Base-by-base conservation (phyloP, 2,888 invertebrate genomes). In the Acleris holmiana region DNA sequence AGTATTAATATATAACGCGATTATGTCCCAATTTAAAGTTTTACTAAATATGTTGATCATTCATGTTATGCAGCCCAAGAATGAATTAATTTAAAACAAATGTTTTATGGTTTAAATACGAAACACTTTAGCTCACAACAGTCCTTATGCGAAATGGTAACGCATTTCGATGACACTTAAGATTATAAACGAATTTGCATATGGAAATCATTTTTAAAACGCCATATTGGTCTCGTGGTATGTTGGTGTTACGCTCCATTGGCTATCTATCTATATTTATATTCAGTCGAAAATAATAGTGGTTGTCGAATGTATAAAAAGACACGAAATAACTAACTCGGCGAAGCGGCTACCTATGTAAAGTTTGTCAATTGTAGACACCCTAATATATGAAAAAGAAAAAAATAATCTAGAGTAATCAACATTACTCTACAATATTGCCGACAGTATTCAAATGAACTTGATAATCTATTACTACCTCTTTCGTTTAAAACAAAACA, bases 101-200 rank as follows among this genome's bases (percentile, higher is more conserved):
- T 6, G 0, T 2, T 29, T 29, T 1, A 2, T 8, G 7, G 29
- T 47, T 18, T 19, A 47, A 18, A 19, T 17, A 0, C 8, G 4
- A 2, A 60, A 21, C 61, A 56, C 41, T 56, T 50, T 44, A 29
- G 44, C 6, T 2, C 0, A 13, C 18, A 17, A 35, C 49, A 35
- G 56, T 46, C 41, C 35, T 29, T 50, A 44, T 18, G 46, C 62
- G 40, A 62, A 62, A 62, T 56, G 35, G 56, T 63, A 59, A 53
- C 61, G 49, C 49, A 56, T 61, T 55, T 50, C 61, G 68, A 68
- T 68, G 47, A 18, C 62, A 62, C 62, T 68, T 68, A 61, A 68
- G 65, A 68, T 68, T 29, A 58, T 40, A 35, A n/a, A 35, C 29
- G 35, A 46, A 68, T 68, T 68, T 68, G 66, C 68, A 68, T 68